phyloP scores from a whole-genome alignment of 1,140 invertebrate genomes.

The Magallana angulata region DNA sequence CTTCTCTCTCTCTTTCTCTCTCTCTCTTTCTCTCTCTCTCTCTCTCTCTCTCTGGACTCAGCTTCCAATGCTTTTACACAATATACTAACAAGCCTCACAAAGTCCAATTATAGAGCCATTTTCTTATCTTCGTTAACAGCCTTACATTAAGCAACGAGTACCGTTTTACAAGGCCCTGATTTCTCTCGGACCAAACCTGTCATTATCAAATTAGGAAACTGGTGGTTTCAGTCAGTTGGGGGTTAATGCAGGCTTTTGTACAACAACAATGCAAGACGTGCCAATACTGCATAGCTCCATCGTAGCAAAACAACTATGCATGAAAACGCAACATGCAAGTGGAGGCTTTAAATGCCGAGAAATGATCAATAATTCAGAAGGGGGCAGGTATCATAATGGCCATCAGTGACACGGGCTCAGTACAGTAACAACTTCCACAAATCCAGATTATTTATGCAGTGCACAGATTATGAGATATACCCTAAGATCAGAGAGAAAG shows the following conservation, averaged over 20 bases:
- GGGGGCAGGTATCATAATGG: neutral
- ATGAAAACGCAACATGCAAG: neutral
- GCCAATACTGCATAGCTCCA: neutral
- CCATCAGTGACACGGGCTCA: neutral
- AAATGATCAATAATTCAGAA: slow-evolving; percentile 21
- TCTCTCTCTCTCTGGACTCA: no score
- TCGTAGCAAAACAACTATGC: neutral
- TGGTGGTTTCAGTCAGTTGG: neutral
- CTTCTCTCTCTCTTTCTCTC: no score
- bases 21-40: no score
- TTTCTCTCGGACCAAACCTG: neutral
- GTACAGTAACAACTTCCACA: neutral
- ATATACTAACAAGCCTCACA: no score
- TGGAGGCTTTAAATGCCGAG: neutral
- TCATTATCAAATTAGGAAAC: neutral
- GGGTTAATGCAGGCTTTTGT: neutral
- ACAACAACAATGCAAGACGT: neutral
- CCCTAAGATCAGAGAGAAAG: neutral
- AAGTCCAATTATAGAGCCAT: no score
- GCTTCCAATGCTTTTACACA: no score
- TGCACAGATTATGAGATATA: no score
- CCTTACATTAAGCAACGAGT: neutral
- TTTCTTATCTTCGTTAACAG: no score
- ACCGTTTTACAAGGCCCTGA: neutral
- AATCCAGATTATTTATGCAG: no score